Evolutionary conservation across 2,888 invertebrate genomes (phyloP).

Genomic region (Palloptera scutellata): DNA sequence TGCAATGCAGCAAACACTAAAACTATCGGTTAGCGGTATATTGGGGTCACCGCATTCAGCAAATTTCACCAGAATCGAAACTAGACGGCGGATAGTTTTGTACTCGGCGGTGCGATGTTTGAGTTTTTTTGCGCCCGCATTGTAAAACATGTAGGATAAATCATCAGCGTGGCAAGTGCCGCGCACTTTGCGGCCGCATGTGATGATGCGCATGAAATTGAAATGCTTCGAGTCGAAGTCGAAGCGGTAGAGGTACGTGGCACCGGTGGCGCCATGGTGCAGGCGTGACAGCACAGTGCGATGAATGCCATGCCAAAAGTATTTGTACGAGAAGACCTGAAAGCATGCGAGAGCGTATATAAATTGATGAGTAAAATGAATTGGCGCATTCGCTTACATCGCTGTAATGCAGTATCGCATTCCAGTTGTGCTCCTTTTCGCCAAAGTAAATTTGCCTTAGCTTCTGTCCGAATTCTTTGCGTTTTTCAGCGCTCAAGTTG

Average conservation of each 20-base stretch:
- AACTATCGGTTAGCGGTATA: conserved; percentile 44
- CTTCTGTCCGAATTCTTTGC: conserved; percentile 57
- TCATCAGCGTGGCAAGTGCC: conserved; percentile 64
- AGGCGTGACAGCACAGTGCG: conserved; percentile 57
- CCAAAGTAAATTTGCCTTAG: conserved; percentile 65
- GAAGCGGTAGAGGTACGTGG: conserved; percentile 62
- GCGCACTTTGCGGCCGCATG: conserved; percentile 59
- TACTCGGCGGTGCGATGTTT: conserved; percentile 57
- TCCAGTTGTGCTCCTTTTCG: conserved; percentile 57
- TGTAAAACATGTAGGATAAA: conserved; percentile 62
- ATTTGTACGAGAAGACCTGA: conserved; percentile 61
- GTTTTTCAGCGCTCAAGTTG: conserved; percentile 49
- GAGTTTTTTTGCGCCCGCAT: conserved; percentile 57
- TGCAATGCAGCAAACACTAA: not conserved
- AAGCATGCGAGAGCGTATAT: conserved; percentile 11
- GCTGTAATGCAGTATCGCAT: conserved; percentile 61
- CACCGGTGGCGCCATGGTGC: conserved; percentile 48
- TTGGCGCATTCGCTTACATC: conserved; percentile 51
- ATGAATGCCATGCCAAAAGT: conserved; percentile 63
- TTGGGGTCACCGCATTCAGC: conserved; percentile 60
- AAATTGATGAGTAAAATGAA: not conserved
- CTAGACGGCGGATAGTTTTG: conserved; percentile 59
- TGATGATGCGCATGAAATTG: conserved; percentile 60
- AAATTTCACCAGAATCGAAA: conserved; percentile 58
- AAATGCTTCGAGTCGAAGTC: conserved; percentile 63